Conservation (phyloP, 2,113 vertebrate genomes). For the Macquaria ambigua region DNA sequence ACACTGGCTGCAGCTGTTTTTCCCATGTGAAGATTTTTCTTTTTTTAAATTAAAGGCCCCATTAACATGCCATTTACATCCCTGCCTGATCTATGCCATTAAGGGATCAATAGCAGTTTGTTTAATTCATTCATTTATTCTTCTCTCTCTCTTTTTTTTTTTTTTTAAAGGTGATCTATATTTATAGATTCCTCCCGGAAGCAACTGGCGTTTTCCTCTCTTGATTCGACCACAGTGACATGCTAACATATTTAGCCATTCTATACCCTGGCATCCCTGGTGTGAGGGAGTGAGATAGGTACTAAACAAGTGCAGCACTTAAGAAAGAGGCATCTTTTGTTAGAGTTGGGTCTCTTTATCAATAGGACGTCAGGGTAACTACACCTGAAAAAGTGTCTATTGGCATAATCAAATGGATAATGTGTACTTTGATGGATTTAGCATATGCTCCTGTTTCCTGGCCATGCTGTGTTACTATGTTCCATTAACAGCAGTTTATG, state of each 20-base stretch:
- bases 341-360: background rate
- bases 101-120: constrained; percentile 68
- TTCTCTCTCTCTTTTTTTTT: constrained; percentile 29
- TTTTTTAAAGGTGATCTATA: constrained; percentile 70
- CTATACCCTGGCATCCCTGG: background rate
- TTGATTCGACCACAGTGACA: constrained; percentile 42
- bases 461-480: background rate
- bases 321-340: background rate
- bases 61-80: constrained; percentile 77
- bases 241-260: constrained; percentile 34
- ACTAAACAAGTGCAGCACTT: constrained; percentile 3
- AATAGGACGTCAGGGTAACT: background rate
- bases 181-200: constrained; percentile 72
- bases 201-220: constrained; percentile 40
- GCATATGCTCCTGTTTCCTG: constrained; percentile 1
- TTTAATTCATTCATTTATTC: constrained; percentile 74
- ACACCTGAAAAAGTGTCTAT: constrained; percentile 5
- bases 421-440: constrained; percentile 20
- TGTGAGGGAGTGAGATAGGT: background rate
- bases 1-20: constrained; percentile 1
- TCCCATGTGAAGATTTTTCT: constrained; percentile 31
- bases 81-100: constrained; percentile 72
- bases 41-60: constrained; percentile 69
- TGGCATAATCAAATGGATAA: background rate
- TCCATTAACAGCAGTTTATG: constrained; percentile 60